Base-by-base conservation (phyloP, 1,140 invertebrate genomes). In the Ceratosolen fusciceps region DNA sequence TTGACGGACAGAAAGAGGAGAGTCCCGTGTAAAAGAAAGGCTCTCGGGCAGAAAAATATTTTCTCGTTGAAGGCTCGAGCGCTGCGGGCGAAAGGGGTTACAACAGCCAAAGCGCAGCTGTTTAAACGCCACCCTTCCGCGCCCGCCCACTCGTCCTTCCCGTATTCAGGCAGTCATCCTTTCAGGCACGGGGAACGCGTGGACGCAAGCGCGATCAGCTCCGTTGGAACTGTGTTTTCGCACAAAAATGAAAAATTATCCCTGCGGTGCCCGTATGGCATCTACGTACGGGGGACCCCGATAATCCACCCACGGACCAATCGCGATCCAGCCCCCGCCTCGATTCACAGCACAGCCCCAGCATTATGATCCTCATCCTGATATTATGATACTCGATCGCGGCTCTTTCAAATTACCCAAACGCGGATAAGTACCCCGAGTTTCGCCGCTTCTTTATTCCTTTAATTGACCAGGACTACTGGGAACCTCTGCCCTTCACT, bases 51-150 rank as follows among this genome's bases (percentile, higher is more conserved):
- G 49, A 73, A 82, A 83, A 82, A 83, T 82, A 84, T 82, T 83
- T 83, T 83, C 58, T 79, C 37, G 56, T 21, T 37, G 75, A 80
- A 81, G 68, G 65, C 2, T 76, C 31, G 65, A 78, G 39, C 39
- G 47, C 19, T 54, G 70, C 43, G 43, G 43, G 43, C 43, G 1
- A 77, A 85, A 86, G 83, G 84, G 84, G 82, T 85, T 83, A 73
- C 79, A 60, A 72, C 62, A 70, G 58, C 49, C 19, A 68, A 31
- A 72, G 60, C 80, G 82, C 87, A 87, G 85, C 86, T 88, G 87
- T 87, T 88, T 84, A 86, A 88, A 88, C 85, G 83, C 54, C 74
- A 73, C 78, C 84, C 81, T 29, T 72, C 62, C 62, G 67, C 80
- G 81, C 78, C 56, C 80, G 81, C 78, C 56, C 81, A 79, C 81